phyloP scores from a whole-genome alignment of 2,888 invertebrate genomes.

The Nomada goodeniana region DNA sequence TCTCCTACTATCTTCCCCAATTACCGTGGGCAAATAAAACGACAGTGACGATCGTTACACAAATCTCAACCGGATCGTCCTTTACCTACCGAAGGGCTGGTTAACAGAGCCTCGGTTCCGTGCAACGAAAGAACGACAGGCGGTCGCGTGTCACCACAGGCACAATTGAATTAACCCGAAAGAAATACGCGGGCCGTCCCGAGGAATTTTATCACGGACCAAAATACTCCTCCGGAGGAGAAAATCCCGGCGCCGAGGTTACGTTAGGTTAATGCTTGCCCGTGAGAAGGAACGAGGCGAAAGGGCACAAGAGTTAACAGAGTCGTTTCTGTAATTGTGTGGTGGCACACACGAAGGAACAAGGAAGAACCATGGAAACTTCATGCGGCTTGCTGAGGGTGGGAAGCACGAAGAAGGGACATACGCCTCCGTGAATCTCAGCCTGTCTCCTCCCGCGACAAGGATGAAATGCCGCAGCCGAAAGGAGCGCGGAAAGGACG shows the following conservation, averaged over 20 bases:
- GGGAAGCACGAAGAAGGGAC: conserved; percentile 64
- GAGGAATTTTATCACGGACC: conserved; percentile 62
- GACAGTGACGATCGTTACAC: too few relatives aligned
- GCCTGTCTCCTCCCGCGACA: conserved; percentile 60
- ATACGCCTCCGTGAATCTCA: conserved; percentile 71
- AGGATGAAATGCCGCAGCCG: conserved; percentile 66
- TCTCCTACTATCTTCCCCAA: too few relatives aligned
- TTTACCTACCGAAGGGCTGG: conserved; percentile 15
- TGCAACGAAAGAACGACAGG: background rate
- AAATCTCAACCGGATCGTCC: background rate
- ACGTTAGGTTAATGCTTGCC: conserved; percentile 66
- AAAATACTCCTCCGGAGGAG: conserved; percentile 55
- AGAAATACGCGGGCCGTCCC: conserved; percentile 44
- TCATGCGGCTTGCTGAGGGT: conserved; percentile 21
- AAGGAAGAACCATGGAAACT: conserved; percentile 58
- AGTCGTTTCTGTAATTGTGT: conserved; percentile 69
- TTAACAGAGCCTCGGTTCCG: background rate
- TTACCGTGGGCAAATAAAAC: too few relatives aligned
- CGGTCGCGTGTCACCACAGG: conserved; percentile 18
- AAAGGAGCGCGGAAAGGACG: conserved; percentile 43
- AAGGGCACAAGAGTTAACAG: conserved; percentile 66
- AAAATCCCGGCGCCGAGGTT: conserved; percentile 62
- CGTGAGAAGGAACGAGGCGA: conserved; percentile 54
- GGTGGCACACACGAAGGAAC: conserved; percentile 64
- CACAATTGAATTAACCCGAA: conserved; percentile 63